A percentile compares a stretch with the other conserved stretches of the same genome.
Evolutionary conservation across 2,113 vertebrate genomes (phyloP).

Genomic region (Rhegmatorhina hoffmannsi): DNA sequence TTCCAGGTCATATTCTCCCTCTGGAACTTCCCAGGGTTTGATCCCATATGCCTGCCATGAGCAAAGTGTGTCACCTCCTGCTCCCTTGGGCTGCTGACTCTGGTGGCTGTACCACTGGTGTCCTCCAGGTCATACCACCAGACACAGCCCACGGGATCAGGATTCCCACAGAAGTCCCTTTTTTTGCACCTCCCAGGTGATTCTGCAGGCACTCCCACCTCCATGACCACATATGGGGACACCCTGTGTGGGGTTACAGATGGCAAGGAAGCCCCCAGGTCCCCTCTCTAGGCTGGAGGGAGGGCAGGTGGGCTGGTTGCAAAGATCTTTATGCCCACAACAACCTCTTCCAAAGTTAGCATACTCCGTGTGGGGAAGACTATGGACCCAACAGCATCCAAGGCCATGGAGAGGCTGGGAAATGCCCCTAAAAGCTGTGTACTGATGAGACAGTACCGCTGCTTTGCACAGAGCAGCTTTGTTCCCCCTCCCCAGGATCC

Average conservation of each 20-base stretch:
- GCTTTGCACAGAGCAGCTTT: neutral
- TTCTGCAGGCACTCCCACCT: neutral
- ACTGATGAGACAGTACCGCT: neutral
- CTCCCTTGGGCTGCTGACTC: neutral
- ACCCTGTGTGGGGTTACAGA: neutral
- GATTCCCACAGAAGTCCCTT: neutral
- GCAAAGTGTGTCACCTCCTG: neutral
- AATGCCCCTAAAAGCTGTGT: neutral
- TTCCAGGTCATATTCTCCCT: neutral
- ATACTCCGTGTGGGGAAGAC: neutral
- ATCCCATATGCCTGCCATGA: neutral
- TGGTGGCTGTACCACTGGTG: neutral
- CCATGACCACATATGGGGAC: fast-evolving
- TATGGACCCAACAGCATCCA: neutral
- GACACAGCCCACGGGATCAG: fast-evolving
- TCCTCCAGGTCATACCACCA: neutral
- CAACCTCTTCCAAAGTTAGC: neutral
- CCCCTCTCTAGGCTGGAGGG: neutral
- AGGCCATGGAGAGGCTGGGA: neutral
- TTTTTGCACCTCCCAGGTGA: neutral
- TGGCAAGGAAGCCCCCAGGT: neutral
- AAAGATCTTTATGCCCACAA: neutral
- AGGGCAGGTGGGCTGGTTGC: neutral
- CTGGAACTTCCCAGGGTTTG: neutral
- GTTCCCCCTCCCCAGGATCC: neutral